These are phyloP conservation scores for Orientallactaga sibirica DNA, from an alignment of 2,797 vertebrate genomes.

Conservation along the genomic window DNA sequence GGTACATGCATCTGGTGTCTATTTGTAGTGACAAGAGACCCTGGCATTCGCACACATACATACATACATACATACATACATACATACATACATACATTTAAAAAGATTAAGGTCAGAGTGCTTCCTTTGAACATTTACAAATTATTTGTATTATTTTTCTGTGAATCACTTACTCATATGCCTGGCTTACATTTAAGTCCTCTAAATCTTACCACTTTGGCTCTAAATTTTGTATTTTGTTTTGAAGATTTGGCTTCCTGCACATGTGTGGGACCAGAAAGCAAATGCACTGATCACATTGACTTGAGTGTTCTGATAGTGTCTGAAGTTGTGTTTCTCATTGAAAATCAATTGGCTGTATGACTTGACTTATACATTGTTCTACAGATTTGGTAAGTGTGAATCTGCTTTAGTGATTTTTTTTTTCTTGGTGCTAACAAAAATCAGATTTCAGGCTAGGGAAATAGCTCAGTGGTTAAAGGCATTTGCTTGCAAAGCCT, in stretches of 20 bases:
- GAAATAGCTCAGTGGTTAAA: too few species aligned
- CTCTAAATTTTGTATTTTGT: not conserved
- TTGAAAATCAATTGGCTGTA: conserved; percentile 21
- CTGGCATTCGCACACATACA: too few species aligned
- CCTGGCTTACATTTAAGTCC: not conserved
- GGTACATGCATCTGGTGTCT: too few species aligned
- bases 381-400: conserved; percentile 46
- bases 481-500: too few species aligned
- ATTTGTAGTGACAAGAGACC: too few species aligned
- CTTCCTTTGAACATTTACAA: conserved; percentile 30
- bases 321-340: conserved; percentile 7
- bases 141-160: not conserved
- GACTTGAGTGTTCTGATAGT: not conserved
- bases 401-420: not conserved
- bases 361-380: conserved; percentile 10
- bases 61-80: too few species aligned
- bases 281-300: not conserved
- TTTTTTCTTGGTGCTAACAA: conserved; percentile 28
- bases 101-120: not conserved
- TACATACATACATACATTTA: too few species aligned
- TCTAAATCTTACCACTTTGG: not conserved
- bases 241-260: conserved; percentile 30
- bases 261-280: not conserved
- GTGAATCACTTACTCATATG: not conserved
- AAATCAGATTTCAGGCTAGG: not conserved